Evolutionary conservation across 2,113 vertebrate genomes (phyloP).

Genomic region (Illadopsis cleaveri): DNA sequence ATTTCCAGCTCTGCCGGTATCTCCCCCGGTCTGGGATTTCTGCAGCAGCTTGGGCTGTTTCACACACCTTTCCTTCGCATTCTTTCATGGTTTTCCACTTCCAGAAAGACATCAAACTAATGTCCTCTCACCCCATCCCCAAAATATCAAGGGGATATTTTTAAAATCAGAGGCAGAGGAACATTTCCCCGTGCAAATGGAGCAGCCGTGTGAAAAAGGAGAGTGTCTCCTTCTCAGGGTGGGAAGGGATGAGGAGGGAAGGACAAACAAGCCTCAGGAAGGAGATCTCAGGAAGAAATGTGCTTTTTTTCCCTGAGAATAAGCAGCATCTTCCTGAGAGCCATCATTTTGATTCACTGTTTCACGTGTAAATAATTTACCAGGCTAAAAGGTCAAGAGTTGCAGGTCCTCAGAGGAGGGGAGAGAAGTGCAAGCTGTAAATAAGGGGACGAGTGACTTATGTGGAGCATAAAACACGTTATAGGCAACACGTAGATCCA

Average conservation of each 20-base stretch:
- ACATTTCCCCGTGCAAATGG: not conserved
- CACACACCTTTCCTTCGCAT: not conserved
- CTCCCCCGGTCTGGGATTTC: not conserved
- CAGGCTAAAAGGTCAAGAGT: constrained; percentile 64
- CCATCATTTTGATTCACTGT: constrained; percentile 50
- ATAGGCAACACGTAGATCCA: not conserved
- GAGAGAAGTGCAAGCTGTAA: constrained; percentile 53
- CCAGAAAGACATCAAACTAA: constrained; percentile 4
- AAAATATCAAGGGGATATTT: constrained; percentile 7
- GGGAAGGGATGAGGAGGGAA: not conserved
- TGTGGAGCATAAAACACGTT: not conserved
- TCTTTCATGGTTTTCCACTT: not conserved
- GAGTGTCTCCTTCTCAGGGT: not conserved
- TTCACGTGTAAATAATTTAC: constrained; percentile 70
- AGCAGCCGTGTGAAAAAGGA: not conserved
- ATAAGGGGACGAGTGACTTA: constrained; percentile 27
- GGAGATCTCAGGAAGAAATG: constrained; percentile 18
- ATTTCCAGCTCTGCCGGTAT: not conserved
- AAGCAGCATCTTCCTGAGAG: constrained; percentile 54
- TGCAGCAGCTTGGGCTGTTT: not conserved
- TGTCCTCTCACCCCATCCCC: not conserved
- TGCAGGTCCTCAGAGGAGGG: constrained; percentile 35
- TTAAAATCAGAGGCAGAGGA: constrained; percentile 5
- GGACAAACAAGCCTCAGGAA: not conserved
- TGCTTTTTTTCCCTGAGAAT: not conserved